Base-by-base conservation (phyloP, 2,888 invertebrate species). In the Agrochola lota region DNA sequence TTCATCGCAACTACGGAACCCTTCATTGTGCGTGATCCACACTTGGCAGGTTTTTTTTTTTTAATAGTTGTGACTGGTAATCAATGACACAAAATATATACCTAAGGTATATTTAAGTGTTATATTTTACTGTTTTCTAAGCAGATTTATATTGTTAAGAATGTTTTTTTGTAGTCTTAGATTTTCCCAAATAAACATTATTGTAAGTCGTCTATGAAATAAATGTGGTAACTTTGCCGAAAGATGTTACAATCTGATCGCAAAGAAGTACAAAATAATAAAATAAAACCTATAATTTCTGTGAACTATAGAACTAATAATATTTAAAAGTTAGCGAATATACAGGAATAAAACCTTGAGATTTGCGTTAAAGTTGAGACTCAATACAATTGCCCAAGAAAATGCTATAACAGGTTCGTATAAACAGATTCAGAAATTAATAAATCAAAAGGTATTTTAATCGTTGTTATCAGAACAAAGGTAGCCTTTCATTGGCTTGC, bases 401-500 rank as follows among this genome's bases (percentile, higher is more conserved):
- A 46, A 30, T 15, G 17, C 23, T 26, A 1, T 20, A 8, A 70
- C 7, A 52, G 35, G 8, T 20, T 9, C 57, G 2, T 17, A 9
- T 12, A n/a, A 64, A 26, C 7, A 7, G 57, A 15, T 74, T 35
- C 26, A 30, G 57, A 49, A 76, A 77, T 70, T 2, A 80, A 76
- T 77, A 49, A 79, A 57, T 35, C 68, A 72, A 83, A 70, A 2
- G 4, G 46, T n/a, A 57, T 62, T 83, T 2, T 12, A 46, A 46
- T 46, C 26, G 6, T 35, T 30, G 26, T 49, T 67, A 43, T 57
- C 66, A 52, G 57, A 60, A 73, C 57, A 70, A 78, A 73, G 43
- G 62, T 23, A 64, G n/a, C 40, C 17, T 72, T 72, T 62, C 23
- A 52, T 63, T 59, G 26, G n/a, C 5, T 66, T 30, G 40, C 55